phyloP scores from a whole-genome alignment of 2,888 invertebrate genomes.

The Tyria jacobaeae region DNA sequence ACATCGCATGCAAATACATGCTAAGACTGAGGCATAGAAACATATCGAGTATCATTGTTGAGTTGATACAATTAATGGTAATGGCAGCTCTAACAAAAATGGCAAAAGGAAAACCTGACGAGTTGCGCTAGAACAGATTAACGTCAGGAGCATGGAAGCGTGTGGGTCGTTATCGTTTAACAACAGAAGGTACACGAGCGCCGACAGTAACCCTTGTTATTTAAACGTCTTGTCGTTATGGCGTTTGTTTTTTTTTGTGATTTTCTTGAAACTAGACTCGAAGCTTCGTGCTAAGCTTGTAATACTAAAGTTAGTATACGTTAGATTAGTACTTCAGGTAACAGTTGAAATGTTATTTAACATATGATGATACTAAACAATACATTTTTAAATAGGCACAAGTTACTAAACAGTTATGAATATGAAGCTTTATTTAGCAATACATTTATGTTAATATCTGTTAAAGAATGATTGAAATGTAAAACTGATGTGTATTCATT shows the following conservation, averaged over 20 bases:
- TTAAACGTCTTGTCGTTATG: conserved; percentile 67
- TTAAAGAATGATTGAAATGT: conserved; percentile 39
- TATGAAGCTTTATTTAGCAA: conserved; percentile 27
- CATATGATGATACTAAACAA: conserved; percentile 18
- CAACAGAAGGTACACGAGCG: conserved; percentile 61
- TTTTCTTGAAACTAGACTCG: conserved; percentile 59
- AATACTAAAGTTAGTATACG: conserved; percentile 23
- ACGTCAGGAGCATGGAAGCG: conserved; percentile 61
- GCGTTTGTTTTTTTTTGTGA: conserved; percentile 66
- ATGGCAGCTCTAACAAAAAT: conserved; percentile 63
- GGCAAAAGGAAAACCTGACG: conserved; percentile 57
- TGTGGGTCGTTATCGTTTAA: conserved; percentile 68
- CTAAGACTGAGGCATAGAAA: conserved; percentile 50
- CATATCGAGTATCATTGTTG: conserved; percentile 49
- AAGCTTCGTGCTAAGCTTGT: conserved; percentile 39
- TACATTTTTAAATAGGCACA: conserved; percentile 21
- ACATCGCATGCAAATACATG: conserved; percentile 57
- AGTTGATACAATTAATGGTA: conserved; percentile 54
- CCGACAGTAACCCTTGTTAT: conserved; percentile 66
- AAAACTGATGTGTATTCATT: conserved; percentile 38
- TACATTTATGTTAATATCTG: conserved; percentile 22
- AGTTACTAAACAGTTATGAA: conserved; percentile 29
- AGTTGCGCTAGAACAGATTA: conserved; percentile 65
- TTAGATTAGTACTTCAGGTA: conserved; percentile 17
- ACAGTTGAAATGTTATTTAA: conserved; percentile 30